Evolutionary conservation across 2,113 vertebrate species (phyloP).

Genomic region (Peromyscus maniculatus): DNA sequence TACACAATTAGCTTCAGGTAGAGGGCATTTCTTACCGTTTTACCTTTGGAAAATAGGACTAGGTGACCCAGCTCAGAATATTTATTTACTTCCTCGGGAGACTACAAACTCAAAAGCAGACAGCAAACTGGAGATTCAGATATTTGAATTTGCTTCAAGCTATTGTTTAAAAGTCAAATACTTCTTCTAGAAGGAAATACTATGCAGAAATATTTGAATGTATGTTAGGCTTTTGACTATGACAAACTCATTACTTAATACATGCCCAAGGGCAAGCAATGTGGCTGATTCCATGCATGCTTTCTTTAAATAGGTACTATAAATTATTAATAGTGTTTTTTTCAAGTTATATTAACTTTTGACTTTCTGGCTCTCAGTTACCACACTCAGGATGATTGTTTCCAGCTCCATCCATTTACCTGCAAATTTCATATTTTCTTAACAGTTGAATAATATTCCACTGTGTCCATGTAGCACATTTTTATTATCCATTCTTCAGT

Average conservation of each 20-base stretch:
- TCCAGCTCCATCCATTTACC: too few relatives aligned
- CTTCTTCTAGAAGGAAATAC: not conserved
- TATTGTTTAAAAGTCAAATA: conserved; percentile 5
- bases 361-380: not conserved
- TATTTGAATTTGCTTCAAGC: not conserved
- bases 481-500: not conserved
- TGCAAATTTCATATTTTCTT: not conserved
- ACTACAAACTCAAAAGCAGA: not conserved
- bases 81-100: not conserved
- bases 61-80: not conserved
- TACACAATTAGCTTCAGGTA: not conserved
- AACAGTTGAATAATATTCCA: not conserved
- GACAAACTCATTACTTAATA: not conserved
- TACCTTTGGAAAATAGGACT: not conserved
- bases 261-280: not conserved
- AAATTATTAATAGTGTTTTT: not conserved
- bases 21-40: not conserved
- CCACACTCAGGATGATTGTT: not conserved
- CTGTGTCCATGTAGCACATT: not conserved
- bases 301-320: not conserved
- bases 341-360: conserved; percentile 6
- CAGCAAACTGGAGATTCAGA: not conserved
- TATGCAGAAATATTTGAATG: not conserved
- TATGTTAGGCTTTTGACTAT: not conserved
- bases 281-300: not conserved